Conservation (phyloP, 2,113 vertebrate species). For the Zonotrichia leucophrys region DNA sequence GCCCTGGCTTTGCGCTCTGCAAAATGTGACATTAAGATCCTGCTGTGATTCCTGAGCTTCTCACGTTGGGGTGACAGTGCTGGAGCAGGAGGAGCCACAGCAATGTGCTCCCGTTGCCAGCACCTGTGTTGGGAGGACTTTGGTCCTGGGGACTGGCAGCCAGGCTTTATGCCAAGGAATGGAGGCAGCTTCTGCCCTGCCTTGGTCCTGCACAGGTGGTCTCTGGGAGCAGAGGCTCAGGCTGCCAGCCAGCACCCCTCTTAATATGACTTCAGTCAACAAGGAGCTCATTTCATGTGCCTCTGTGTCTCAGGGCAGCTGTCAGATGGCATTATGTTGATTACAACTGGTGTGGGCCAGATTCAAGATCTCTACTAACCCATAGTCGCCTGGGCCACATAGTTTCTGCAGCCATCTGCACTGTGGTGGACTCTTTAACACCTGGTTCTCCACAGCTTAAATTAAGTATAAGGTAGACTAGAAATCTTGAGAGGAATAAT, state of each 20-base stretch:
- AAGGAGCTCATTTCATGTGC: slow-evolving; percentile 19
- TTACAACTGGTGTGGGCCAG: slow-evolving; percentile 17
- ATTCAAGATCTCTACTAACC: neutral
- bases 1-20: slow-evolving; percentile 2
- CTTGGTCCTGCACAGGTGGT: neutral
- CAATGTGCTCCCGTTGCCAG: neutral
- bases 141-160: neutral
- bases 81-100: slow-evolving; percentile 12
- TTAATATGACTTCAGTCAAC: slow-evolving; percentile 17
- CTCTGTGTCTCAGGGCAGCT: slow-evolving; percentile 16
- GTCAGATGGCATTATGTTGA: slow-evolving; percentile 53
- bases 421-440: slow-evolving; percentile 34
- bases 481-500: slow-evolving; percentile 18
- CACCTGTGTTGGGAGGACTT: neutral
- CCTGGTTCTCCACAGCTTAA: neutral
- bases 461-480: neutral
- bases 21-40: slow-evolving; percentile 13
- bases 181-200: neutral
- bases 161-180: neutral
- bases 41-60: neutral
- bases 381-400: neutral
- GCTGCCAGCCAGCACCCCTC: slow-evolving; percentile 2
- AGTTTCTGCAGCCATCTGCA: neutral
- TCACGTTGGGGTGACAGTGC: neutral
- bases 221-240: neutral